phyloP scores from a whole-genome alignment of 2,797 vertebrate genomes.

The Crossoptilon crossoptilon region DNA sequence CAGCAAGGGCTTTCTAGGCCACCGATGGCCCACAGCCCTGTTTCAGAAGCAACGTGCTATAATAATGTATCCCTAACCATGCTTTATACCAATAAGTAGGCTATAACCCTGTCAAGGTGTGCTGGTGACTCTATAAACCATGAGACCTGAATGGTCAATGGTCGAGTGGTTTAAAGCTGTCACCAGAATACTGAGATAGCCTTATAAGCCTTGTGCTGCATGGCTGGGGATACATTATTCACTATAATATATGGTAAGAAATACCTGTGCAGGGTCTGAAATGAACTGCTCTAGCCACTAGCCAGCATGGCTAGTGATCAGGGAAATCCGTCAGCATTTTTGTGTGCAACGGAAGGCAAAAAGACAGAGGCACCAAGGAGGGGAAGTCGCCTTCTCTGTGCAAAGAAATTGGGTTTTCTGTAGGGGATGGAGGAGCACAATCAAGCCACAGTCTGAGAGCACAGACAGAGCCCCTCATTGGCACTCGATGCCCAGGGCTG shows the following conservation, averaged over 20 bases:
- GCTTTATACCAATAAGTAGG: conserved; percentile 77
- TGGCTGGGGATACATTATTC: conserved; percentile 77
- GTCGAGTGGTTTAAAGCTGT: conserved; percentile 78
- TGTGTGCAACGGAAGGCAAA: conserved; percentile 38
- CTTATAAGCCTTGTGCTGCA: conserved; percentile 75
- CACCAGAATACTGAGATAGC: conserved; percentile 78
- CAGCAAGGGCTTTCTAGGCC: conserved; percentile 54
- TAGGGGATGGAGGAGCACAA: background rate
- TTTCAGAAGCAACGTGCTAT: conserved; percentile 68
- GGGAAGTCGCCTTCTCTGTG: background rate
- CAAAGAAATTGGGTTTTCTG: background rate
- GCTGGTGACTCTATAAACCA: conserved; percentile 78
- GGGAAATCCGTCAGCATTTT: conserved; percentile 71
- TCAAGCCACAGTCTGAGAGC: background rate
- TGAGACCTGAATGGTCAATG: conserved; percentile 78
- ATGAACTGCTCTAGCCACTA: conserved; percentile 75
- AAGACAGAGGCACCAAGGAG: background rate
- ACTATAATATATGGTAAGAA: conserved; percentile 77
- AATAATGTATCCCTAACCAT: conserved; percentile 78
- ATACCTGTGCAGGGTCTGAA: conserved; percentile 67
- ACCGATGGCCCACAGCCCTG: conserved; percentile 15
- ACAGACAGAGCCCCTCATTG: background rate
- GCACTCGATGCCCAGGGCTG: background rate
- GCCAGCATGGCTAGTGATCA: conserved; percentile 72
- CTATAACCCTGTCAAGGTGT: conserved; percentile 79